These are phyloP conservation scores for Spizella passerina DNA, from an alignment of 2,797 vertebrate species.

Conservation along the genomic window DNA sequence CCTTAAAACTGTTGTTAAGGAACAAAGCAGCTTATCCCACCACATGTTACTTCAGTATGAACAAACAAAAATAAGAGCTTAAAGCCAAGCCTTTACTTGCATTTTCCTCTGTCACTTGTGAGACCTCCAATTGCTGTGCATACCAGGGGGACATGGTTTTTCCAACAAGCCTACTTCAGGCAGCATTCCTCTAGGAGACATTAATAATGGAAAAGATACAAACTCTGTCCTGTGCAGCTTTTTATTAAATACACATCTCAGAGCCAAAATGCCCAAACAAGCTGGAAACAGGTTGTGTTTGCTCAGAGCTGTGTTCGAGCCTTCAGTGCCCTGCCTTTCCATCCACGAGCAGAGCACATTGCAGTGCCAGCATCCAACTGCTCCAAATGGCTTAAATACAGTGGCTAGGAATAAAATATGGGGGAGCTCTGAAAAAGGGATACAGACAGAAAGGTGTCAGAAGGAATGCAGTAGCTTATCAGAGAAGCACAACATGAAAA, in stretches of 20 bases:
- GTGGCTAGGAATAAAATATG: background rate
- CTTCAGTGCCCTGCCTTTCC: background rate
- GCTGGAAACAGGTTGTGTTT: background rate
- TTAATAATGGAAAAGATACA: slow-evolving; percentile 30
- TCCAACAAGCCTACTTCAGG: background rate
- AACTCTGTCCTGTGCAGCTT: background rate
- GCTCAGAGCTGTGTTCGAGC: background rate
- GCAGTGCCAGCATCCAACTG: background rate
- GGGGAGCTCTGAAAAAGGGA: background rate
- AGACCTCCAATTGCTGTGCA: background rate
- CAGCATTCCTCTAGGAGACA: background rate
- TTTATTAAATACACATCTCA: background rate
- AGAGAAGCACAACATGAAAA: background rate
- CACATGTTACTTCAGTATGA: background rate
- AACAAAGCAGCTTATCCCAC: background rate
- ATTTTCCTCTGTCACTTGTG: background rate
- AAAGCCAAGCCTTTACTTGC: background rate
- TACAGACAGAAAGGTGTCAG: background rate
- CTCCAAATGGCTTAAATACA: background rate
- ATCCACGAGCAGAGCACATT: background rate
- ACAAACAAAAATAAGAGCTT: background rate
- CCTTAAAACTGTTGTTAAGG: background rate
- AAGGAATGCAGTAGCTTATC: background rate
- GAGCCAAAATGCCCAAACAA: background rate
- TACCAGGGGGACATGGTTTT: background rate